Conservation (phyloP, 2,797 vertebrate species). For the Buceros bicornis region DNA sequence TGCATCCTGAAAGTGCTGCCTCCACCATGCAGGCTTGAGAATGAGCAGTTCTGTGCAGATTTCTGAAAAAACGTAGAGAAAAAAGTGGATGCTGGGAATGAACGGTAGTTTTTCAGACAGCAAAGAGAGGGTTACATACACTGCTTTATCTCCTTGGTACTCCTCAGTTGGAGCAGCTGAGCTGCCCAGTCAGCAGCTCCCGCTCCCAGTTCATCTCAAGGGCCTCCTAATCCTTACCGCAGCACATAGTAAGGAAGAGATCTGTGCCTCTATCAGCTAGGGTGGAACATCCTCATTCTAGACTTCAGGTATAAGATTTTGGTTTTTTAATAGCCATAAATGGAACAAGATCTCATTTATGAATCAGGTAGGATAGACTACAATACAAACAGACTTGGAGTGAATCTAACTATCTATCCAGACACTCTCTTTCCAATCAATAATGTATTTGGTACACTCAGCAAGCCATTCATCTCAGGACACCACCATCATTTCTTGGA, state of each 20-base stretch:
- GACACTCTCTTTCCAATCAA: background rate
- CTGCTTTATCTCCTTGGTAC: background rate
- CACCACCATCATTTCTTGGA: background rate
- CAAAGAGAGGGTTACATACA: background rate
- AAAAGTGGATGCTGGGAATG: background rate
- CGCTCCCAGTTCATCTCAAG: background rate
- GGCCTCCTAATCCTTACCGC: background rate
- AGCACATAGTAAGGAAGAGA: background rate
- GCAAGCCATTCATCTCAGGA: background rate
- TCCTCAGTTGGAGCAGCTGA: background rate
- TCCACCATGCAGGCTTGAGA: background rate
- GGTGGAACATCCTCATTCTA: background rate
- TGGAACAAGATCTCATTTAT: background rate
- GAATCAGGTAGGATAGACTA: background rate
- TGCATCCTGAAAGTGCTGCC: background rate
- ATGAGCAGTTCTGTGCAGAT: background rate
- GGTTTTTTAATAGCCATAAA: background rate
- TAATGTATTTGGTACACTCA: background rate
- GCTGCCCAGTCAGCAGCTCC: background rate
- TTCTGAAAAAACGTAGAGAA: background rate
- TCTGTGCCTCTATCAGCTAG: background rate
- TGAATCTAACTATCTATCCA: background rate
- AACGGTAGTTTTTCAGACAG: background rate
- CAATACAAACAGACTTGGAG: background rate
- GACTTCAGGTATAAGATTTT: fast-evolving